Evolutionary conservation across 2,888 invertebrate species (phyloP).

Genomic region (Galerucella nymphaeae): DNA sequence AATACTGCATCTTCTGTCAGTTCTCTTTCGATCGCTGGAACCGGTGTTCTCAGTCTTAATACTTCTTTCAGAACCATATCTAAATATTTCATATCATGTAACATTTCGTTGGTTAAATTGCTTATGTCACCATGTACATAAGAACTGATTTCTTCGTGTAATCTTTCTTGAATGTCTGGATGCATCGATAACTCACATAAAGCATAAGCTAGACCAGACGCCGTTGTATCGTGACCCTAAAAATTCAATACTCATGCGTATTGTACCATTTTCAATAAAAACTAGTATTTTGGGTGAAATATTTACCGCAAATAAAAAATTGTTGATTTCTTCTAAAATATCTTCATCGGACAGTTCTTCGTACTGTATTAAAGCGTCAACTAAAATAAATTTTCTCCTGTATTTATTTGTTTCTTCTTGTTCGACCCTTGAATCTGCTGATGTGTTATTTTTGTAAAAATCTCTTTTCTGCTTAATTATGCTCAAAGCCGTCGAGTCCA

Average conservation of each 20-base stretch:
- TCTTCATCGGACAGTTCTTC: slow-evolving; percentile 62
- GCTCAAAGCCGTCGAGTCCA: not conserved
- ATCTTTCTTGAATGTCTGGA: slow-evolving; percentile 44
- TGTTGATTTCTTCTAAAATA: slow-evolving; percentile 68
- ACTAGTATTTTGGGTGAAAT: not conserved
- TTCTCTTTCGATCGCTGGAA: slow-evolving; percentile 66
- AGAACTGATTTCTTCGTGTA: slow-evolving; percentile 43
- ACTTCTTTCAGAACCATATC: slow-evolving; percentile 66
- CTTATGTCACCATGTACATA: slow-evolving; percentile 51
- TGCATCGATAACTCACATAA: slow-evolving; percentile 44
- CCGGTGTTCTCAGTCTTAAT: slow-evolving; percentile 69
- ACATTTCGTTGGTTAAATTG: too few relatives aligned
- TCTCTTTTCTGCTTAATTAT: slow-evolving; percentile 11
- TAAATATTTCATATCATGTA: too few relatives aligned
- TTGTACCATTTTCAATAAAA: too few relatives aligned
- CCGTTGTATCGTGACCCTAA: slow-evolving; percentile 51
- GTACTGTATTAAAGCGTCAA: slow-evolving; percentile 16
- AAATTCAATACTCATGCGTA: slow-evolving; percentile 8
- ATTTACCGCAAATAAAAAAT: slow-evolving; percentile 68
- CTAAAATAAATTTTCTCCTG: slow-evolving; percentile 3
- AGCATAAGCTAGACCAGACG: slow-evolving; percentile 42
- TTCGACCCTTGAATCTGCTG: too few relatives aligned
- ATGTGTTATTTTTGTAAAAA: not conserved
- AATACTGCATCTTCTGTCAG: slow-evolving; percentile 62
- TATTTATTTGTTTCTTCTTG: not conserved